Evolutionary conservation across 2,113 vertebrate genomes (phyloP), one percentile per base, ranked within the genome.

Genomic region (Abramis brama): DNA sequence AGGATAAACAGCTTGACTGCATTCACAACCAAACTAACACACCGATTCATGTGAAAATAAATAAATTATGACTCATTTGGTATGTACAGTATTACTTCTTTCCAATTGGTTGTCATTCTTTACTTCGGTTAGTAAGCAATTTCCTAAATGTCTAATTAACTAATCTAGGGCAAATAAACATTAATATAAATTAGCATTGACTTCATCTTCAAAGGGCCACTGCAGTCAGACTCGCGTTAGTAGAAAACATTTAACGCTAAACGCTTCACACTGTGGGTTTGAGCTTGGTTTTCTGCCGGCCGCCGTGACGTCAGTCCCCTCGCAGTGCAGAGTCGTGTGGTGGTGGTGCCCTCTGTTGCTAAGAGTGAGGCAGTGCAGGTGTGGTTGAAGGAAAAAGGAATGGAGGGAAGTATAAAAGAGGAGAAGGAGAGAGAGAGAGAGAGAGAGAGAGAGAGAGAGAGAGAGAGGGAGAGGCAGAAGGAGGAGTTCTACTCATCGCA

Each of bases 401-500:
- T 59, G 60, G 27, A 59, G 39, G 47, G 47, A 73, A 66, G 47
- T 23, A 36, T 83, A 73, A 83, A 59, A 55, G 21, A 39, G n/a
- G 27, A n/a, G 55, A 19, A 21, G 27, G 4, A 12, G 27, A 27
- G 70, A 45, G 27, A 27, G 27, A 27, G 27, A 27, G 27, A 27
- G 27, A 27, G 27, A 27, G 27, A 27, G n/a, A 39, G 50, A 15
- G 79, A 8, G 17, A 4, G 70, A 21, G 13, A 33, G 59, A 68
- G 87, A 21, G 57, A 68, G 3, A 12, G 27, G 23, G 70, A 43
- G n/a, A 36, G 47, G 19, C 77, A 8, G 17, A 2, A 64, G 43
- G 79, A 23, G 33, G 3, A 7, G 55, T 1, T 80, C 92, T 96
- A 96, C 88, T 96, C 93, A 0, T 97, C 95, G 1, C 97, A 99